These are phyloP conservation scores for Nasonia vitripennis DNA, from an alignment of 1,140 invertebrate genomes.

Conservation along the genomic window DNA sequence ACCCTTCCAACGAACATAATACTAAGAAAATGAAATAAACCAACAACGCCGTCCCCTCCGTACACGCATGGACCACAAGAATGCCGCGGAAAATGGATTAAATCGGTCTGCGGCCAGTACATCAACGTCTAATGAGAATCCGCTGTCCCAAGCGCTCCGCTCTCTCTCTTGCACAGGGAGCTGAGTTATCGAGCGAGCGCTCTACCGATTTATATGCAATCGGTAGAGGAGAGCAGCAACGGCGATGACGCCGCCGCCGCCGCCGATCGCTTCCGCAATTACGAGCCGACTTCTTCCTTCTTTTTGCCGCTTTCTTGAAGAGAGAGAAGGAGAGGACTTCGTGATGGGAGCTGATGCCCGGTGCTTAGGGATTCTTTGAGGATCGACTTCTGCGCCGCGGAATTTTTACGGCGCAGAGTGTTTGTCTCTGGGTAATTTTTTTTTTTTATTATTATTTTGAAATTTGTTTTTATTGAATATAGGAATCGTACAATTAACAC, in stretches of 20 bases:
- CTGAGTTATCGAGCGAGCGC: constrained; percentile 47
- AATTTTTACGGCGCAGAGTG: background rate
- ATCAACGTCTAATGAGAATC: constrained; percentile 52
- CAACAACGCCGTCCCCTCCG: background rate
- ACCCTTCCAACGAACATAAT: background rate
- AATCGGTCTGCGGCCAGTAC: background rate
- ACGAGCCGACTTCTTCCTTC: constrained; percentile 56
- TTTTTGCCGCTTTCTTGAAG: constrained; percentile 50
- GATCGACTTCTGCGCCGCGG: background rate
- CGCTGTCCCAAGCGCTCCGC: background rate
- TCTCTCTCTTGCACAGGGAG: constrained; percentile 16
- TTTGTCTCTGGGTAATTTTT: no score
- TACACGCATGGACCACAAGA: background rate
- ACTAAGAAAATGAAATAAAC: background rate
- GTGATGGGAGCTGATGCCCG: background rate
- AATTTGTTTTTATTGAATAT: background rate
- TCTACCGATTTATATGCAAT: constrained; percentile 55
- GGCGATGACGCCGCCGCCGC: constrained; percentile 32
- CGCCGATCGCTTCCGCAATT: constrained; percentile 58
- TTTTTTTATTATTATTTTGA: no score
- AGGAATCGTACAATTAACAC: no score
- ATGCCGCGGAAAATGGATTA: constrained; percentile 42
- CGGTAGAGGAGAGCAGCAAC: background rate
- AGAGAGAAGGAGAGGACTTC: no score
- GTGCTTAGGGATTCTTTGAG: background rate